A percentile compares a stretch with the other conserved stretches of the same genome.
Conservation (phyloP, 2,113 vertebrate genomes). For the Pangasianodon hypophthalmus region DNA sequence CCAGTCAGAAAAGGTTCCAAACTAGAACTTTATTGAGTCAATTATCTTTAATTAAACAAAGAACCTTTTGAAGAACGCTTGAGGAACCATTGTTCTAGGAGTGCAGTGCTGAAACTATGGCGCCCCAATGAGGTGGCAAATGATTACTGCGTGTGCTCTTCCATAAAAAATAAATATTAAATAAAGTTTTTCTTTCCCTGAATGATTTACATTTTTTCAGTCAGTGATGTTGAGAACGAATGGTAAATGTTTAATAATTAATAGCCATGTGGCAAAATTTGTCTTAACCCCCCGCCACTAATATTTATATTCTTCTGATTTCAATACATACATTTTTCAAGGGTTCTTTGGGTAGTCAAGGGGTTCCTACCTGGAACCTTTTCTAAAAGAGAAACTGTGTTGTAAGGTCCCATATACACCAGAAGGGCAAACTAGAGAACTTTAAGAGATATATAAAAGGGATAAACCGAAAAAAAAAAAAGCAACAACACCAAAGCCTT, state of each 20-base stretch:
- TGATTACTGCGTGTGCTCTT: neutral
- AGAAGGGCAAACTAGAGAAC: neutral
- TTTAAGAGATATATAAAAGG: neutral
- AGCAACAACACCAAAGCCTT: neutral
- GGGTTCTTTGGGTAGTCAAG: neutral
- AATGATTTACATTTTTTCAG: no score
- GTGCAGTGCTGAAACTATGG: neutral
- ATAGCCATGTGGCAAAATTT: neutral
- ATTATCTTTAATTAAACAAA: neutral
- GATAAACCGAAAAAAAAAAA: neutral
- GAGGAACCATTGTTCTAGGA: neutral
- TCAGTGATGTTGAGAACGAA: no score
- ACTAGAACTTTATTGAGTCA: neutral
- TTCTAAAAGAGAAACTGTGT: neutral
- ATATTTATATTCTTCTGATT: neutral
- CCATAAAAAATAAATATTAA: neutral
- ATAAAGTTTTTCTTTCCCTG: no score
- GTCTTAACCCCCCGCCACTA: neutral
- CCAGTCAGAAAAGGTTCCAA: neutral
- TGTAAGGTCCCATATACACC: neutral
- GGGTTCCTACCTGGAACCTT: neutral
- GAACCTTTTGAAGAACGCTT: neutral
- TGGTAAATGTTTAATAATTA: neutral
- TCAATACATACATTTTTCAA: neutral
- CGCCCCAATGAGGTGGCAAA: neutral